Conservation (phyloP, 92 coral and sea anemone genomes). For the Palythoa heliodiscus region DNA sequence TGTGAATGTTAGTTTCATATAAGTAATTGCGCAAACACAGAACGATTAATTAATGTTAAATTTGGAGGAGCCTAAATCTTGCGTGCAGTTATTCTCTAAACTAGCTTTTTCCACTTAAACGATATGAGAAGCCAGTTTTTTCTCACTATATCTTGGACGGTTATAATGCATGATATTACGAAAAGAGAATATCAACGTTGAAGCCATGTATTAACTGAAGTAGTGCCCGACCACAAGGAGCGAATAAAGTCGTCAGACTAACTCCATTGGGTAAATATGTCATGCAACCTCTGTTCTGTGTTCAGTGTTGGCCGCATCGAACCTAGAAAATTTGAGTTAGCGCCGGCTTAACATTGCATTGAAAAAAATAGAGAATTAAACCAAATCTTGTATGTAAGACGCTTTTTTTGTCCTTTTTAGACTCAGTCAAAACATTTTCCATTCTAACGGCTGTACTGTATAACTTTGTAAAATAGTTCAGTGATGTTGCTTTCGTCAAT, state of each 20-base stretch:
- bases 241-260: neutral
- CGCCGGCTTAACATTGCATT: too few relatives aligned
- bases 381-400: too few relatives aligned
- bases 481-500: too few relatives aligned
- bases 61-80: constrained; percentile 16
- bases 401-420: too few relatives aligned
- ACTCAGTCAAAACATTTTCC: too few relatives aligned
- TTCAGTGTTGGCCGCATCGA: neutral
- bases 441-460: too few relatives aligned
- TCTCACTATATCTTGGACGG: neutral
- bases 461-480: too few relatives aligned
- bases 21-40: neutral
- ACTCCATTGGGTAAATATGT: neutral
- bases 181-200: neutral
- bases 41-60: constrained; percentile 12
- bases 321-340: neutral
- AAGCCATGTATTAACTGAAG: neutral
- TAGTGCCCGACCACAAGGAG: constrained; percentile 6
- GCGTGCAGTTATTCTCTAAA: constrained; percentile 31
- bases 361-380: too few relatives aligned
- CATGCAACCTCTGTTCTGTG: neutral
- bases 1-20: neutral
- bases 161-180: neutral
- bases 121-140: constrained; percentile 22
- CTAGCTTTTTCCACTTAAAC: constrained; percentile 33